These are phyloP conservation scores for Orthosia gothica DNA, from an alignment of 2,888 invertebrate genomes.

Conservation along the genomic window DNA sequence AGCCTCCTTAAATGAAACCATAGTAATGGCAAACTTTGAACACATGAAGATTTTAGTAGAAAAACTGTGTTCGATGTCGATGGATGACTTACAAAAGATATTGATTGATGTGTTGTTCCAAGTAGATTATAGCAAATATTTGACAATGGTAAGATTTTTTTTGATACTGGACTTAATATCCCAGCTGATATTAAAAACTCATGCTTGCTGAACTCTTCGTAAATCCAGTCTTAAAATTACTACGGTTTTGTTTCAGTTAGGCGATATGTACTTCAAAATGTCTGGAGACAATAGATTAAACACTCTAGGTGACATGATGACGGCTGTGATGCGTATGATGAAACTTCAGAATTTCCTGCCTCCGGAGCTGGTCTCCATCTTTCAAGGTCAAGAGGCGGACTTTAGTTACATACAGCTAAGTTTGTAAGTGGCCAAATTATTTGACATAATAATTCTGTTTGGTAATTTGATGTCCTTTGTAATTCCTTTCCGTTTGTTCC, in stretches of 20 bases:
- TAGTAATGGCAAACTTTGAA: constrained; percentile 71
- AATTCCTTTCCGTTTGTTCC: constrained; percentile 59
- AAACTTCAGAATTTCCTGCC: constrained; percentile 88
- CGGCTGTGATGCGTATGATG: constrained; percentile 85
- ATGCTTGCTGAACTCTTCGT: neutral
- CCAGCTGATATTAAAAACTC: neutral
- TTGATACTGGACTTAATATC: neutral
- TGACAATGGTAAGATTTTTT: constrained; percentile 86
- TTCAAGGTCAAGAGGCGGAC: constrained; percentile 75
- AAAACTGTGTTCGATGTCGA: constrained; percentile 84
- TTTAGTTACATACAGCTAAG: constrained; percentile 84
- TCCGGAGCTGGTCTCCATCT: constrained; percentile 79
- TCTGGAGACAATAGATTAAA: constrained; percentile 86
- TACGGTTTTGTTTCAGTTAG: constrained; percentile 77
- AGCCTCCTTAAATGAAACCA: constrained; percentile 71
- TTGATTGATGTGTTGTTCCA: constrained; percentile 86
- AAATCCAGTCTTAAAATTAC: neutral
- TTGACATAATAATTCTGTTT: neutral
- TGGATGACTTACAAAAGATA: constrained; percentile 83
- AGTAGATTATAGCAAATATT: constrained; percentile 88
- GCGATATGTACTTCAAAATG: constrained; percentile 88
- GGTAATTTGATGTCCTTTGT: neutral
- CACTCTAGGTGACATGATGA: constrained; percentile 84
- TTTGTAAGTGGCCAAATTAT: constrained; percentile 77
- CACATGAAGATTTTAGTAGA: constrained; percentile 79